Percentiles rank a stretch among this genome's conserved stretches.
Evolutionary conservation across 2,797 vertebrate genomes (phyloP).

Genomic region (Thunnus albacares): DNA sequence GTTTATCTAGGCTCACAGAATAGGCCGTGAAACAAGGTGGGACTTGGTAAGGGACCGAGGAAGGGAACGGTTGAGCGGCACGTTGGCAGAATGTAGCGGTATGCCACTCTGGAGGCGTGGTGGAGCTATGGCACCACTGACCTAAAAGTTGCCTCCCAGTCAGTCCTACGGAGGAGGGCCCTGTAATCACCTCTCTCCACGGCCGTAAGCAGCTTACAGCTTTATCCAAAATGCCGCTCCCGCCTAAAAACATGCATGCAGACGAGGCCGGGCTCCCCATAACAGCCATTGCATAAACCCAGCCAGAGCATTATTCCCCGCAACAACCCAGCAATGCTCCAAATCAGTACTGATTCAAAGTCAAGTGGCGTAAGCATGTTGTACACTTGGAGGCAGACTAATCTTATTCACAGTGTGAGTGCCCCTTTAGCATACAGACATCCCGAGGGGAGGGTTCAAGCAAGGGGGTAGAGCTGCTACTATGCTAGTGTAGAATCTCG

Average conservation of each 20-base stretch:
- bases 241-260: conserved; percentile 83
- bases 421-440: conserved; percentile 85
- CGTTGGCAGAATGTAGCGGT: conserved; percentile 54
- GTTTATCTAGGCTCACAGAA: conserved; percentile 51
- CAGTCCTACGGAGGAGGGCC: conserved; percentile 81
- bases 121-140: conserved; percentile 81
- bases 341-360: conserved; percentile 86
- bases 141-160: conserved; percentile 85
- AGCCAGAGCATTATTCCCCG: conserved; percentile 82
- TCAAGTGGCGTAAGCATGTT: conserved; percentile 87
- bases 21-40: conserved; percentile 37
- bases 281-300: conserved; percentile 85
- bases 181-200: conserved; percentile 86
- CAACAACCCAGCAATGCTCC: conserved; percentile 82
- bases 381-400: conserved; percentile 85
- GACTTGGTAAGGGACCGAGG: conserved; percentile 35
- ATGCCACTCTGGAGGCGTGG: conserved; percentile 56
- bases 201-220: conserved; percentile 87
- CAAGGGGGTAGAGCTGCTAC: conserved; percentile 72
- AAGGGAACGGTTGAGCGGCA: conserved; percentile 30
- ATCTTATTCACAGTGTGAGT: conserved; percentile 88
- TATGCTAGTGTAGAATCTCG: conserved; percentile 65
- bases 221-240: conserved; percentile 83
- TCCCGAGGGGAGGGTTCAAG: conserved; percentile 83
- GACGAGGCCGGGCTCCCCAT: conserved; percentile 80